phyloP scores from a whole-genome alignment of 2,888 invertebrate species.

The Pammene aurita region DNA sequence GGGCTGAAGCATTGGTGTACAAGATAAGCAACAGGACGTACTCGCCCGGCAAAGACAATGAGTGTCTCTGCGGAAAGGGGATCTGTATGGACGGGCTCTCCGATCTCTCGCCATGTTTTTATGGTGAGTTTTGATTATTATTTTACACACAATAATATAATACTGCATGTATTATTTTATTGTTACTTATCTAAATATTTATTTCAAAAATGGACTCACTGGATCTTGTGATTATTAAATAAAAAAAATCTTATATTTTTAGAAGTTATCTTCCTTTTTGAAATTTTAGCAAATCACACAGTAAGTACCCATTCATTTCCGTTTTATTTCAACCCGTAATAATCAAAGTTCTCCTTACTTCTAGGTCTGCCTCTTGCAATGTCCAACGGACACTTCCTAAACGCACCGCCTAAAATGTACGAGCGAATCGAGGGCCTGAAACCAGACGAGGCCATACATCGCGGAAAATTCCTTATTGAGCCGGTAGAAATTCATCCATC shows the following conservation, averaged over 20 bases:
- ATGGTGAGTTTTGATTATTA: conserved; percentile 82
- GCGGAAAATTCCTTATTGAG: conserved; percentile 82
- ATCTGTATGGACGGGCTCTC: conserved; percentile 84
- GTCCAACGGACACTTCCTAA: conserved; percentile 84
- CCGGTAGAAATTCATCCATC: conserved; percentile 70
- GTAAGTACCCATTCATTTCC: too few species aligned
- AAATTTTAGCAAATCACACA: too few species aligned
- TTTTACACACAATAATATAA: too few species aligned
- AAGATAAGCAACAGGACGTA: conserved; percentile 84
- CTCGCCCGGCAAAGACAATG: conserved; percentile 84
- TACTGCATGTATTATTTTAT: too few species aligned
- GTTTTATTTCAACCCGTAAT: too few species aligned
- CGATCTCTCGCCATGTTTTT: conserved; percentile 88
- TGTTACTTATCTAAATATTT: too few species aligned
- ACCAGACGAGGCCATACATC: conserved; percentile 74
- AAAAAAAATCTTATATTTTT: too few species aligned
- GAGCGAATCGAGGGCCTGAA: conserved; percentile 84
- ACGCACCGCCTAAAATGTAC: conserved; percentile 82
- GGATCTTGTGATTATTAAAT: too few species aligned
- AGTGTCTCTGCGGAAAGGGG: conserved; percentile 84
- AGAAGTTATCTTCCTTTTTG: too few species aligned
- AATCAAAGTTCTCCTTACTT: background rate
- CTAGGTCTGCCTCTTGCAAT: conserved; percentile 87
- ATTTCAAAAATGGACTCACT: too few species aligned
- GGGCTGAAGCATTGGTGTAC: conserved; percentile 85